Evolutionary conservation across 2,888 invertebrate species (phyloP).

Genomic region (Cheilosia scutellata): DNA sequence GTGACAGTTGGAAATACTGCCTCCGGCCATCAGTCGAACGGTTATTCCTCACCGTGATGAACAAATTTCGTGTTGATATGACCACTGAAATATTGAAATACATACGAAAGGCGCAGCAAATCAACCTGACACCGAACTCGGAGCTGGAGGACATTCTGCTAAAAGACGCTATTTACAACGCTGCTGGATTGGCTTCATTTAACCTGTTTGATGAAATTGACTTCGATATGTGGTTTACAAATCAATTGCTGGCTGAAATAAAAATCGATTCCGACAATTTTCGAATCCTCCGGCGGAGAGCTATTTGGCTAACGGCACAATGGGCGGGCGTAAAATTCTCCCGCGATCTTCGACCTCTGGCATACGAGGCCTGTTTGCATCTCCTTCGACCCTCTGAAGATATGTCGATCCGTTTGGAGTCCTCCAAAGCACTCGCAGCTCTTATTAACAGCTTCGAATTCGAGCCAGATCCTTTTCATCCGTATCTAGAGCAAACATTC

Average conservation of each 20-base stretch:
- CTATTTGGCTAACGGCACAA: constrained; percentile 91
- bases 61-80: constrained; percentile 90
- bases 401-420: constrained; percentile 94
- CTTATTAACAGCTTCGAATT: constrained; percentile 97
- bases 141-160: constrained; percentile 92
- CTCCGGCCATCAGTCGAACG: constrained; percentile 95
- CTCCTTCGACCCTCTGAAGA: constrained; percentile 91
- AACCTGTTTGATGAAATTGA: constrained; percentile 97
- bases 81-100: constrained; percentile 90
- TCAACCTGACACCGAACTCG: constrained; percentile 88
- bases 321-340: constrained; percentile 94
- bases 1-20: constrained; percentile 97
- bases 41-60: constrained; percentile 93
- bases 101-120: constrained; percentile 89
- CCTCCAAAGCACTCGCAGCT: constrained; percentile 92
- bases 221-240: constrained; percentile 96
- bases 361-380: constrained; percentile 91
- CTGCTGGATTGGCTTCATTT: constrained; percentile 94
- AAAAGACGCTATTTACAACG: constrained; percentile 97
- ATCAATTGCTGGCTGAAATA: constrained; percentile 92
- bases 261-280: constrained; percentile 93
- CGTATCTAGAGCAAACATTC: constrained; percentile 92
- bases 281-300: constrained; percentile 92
- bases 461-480: constrained; percentile 92
- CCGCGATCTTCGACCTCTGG: constrained; percentile 89